Conservation (phyloP, 2,888 invertebrate species). For the Parthenolecanium corni region DNA sequence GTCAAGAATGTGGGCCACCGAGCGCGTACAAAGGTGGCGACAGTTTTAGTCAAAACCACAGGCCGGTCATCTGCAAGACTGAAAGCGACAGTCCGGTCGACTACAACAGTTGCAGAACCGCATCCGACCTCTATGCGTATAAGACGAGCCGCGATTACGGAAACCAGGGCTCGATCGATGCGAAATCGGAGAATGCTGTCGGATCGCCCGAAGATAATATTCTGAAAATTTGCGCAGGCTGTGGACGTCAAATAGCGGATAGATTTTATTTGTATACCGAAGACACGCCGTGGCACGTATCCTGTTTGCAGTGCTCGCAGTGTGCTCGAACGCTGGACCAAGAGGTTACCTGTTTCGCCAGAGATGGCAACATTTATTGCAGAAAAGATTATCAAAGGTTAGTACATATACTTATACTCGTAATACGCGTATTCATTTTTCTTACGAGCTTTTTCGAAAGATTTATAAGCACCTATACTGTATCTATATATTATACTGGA, state of each 20-base stretch:
- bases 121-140: slow-evolving; percentile 14
- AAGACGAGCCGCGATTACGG: background rate
- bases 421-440: too few relatives aligned
- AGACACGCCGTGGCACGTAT: slow-evolving; percentile 85
- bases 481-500: too few relatives aligned
- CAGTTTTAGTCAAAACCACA: background rate
- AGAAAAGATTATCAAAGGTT: slow-evolving; percentile 94
- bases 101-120: background rate
- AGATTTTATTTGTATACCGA: slow-evolving; percentile 83
- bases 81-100: slow-evolving; percentile 11
- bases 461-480: too few relatives aligned
- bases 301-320: slow-evolving; percentile 81
- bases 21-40: background rate
- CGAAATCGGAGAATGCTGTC: slow-evolving; percentile 23
- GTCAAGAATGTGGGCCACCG: slow-evolving; percentile 28
- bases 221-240: slow-evolving; percentile 69
- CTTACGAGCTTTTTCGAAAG: too few relatives aligned
- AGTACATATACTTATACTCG: slow-evolving; percentile 39
- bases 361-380: slow-evolving; percentile 89
- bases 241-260: slow-evolving; percentile 74
- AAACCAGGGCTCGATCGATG: slow-evolving; percentile 7
- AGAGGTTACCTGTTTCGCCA: slow-evolving; percentile 81
- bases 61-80: slow-evolving; percentile 7
- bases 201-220: slow-evolving; percentile 23
- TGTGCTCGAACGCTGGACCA: slow-evolving; percentile 81